Base-by-base conservation (phyloP, 2,113 vertebrate species). In the Serinus canaria region DNA sequence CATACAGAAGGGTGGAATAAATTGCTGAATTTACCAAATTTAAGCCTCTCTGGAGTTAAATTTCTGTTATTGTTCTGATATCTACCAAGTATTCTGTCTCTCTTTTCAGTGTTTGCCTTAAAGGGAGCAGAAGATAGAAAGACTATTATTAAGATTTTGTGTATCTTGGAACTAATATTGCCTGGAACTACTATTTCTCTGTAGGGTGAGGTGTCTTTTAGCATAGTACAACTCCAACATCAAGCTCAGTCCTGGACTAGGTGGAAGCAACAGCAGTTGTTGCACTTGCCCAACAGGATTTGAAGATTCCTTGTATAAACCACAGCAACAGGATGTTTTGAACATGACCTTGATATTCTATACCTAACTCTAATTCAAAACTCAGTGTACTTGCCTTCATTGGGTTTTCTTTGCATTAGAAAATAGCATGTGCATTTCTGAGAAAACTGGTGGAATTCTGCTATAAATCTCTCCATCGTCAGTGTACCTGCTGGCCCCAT, bases 391-490 rank as follows among this genome's bases (percentile, higher is more conserved):
- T 90, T 92, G 78, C 95, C 89, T 95, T 91, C 95, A 83, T 70
- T 93, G 91, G 92, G 77, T 95, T 96, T 93, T 91, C 87, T 90
- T 80, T 95, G 94, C 16, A 0, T 90, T 89, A 89, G 22, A 62
- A 84, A 95, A 87, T 17, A 95, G 93, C 96, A 95, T 76, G 94
- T 92, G 94, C 62, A 93, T 92, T 95, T 87, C 79, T 84, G 70
- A 91, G 77, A 91, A 82, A 89, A 92, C 5, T 59, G 80, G 80
- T 87, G 95, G 77, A 92, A 89, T 90, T 93, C 96, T 95, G 87
- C 60, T 80, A 84, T 79, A 72, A 66, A 85, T 79, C 87, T 94
- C 84, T 96, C 90, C 89, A 56, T 87, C 18, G 0, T 69, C 69
- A 49, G 21, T 81, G 59, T 59, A 86, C 64, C 83, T 95, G 76